Percentiles rank a stretch among this genome's conserved stretches.
These are phyloP conservation scores for Tuta absoluta DNA, from an alignment of 2,888 invertebrate genomes.

Conservation along the genomic window DNA sequence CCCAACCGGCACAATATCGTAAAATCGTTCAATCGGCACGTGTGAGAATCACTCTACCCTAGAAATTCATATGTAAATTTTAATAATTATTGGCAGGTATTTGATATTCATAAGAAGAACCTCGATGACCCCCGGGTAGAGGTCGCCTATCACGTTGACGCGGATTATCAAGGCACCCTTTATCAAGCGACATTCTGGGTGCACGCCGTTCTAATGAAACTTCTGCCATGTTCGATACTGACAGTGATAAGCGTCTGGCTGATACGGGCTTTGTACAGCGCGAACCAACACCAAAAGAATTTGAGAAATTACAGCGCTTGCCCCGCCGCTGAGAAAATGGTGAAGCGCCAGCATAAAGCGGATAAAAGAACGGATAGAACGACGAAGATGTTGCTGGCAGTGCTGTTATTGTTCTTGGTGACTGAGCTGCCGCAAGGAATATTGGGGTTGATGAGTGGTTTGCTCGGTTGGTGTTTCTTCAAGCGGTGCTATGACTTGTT, in stretches of 20 bases:
- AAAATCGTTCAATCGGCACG: no score
- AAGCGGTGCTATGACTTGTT: slow-evolving; percentile 89
- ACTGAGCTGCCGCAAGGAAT: slow-evolving; percentile 94
- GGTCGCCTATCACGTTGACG: slow-evolving; percentile 72
- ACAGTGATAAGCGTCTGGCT: slow-evolving; percentile 87
- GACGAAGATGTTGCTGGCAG: slow-evolving; percentile 93
- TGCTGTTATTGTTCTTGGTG: slow-evolving; percentile 90
- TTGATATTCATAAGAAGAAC: slow-evolving; percentile 72
- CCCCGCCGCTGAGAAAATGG: slow-evolving; percentile 63
- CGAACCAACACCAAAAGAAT: slow-evolving; percentile 84
- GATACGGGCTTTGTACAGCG: slow-evolving; percentile 86
- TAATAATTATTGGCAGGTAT: slow-evolving; percentile 53
- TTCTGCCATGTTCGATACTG: slow-evolving; percentile 89
- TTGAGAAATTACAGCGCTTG: slow-evolving; percentile 75
- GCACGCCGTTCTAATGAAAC: slow-evolving; percentile 89
- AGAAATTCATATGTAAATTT: slow-evolving; percentile 41
- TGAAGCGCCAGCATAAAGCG: slow-evolving; percentile 68
- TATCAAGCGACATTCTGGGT: slow-evolving; percentile 90
- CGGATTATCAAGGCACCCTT: slow-evolving; percentile 80
- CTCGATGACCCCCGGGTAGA: slow-evolving; percentile 67
- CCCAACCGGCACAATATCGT: no score
- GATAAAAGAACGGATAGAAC: slow-evolving; percentile 86
- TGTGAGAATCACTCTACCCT: not conserved
- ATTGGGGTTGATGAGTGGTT: slow-evolving; percentile 69
- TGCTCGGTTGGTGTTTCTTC: slow-evolving; percentile 86